A percentile compares a stretch with the other conserved stretches of the same genome.
phyloP scores from a whole-genome alignment of 2,797 vertebrate genomes.

The Diceros bicornis region DNA sequence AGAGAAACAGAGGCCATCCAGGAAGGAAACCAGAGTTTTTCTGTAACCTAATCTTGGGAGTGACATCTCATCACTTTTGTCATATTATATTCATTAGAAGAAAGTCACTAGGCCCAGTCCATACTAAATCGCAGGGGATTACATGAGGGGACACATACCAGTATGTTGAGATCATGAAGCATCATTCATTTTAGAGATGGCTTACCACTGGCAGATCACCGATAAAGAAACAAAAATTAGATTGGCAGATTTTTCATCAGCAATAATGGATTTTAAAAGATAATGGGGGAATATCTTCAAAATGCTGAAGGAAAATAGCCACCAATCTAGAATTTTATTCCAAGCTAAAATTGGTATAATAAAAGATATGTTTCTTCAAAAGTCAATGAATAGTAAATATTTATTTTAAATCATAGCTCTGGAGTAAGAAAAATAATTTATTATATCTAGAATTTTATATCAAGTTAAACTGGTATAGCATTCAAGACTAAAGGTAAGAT shows the following conservation, averaged over 20 bases:
- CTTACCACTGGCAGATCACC: background rate
- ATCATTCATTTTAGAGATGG: background rate
- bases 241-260: background rate
- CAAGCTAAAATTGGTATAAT: background rate
- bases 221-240: background rate
- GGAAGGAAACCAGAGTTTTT: background rate
- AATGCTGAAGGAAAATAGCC: background rate
- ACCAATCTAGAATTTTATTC: conserved; percentile 32
- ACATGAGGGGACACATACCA: background rate
- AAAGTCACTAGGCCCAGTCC: background rate
- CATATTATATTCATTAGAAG: background rate
- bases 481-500: conserved; percentile 6
- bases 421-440: background rate
- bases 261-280: background rate
- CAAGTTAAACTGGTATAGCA: background rate
- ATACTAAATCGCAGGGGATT: background rate
- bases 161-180: background rate
- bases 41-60: background rate
- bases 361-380: background rate
- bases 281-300: background rate
- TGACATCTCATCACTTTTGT: background rate
- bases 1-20: background rate
- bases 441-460: background rate
- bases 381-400: background rate
- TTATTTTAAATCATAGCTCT: background rate